Percentiles rank a stretch among this genome's conserved stretches.
Evolutionary conservation across 92 coral and sea anemone genomes (phyloP).

Genomic region (Bergia puertoricense): DNA sequence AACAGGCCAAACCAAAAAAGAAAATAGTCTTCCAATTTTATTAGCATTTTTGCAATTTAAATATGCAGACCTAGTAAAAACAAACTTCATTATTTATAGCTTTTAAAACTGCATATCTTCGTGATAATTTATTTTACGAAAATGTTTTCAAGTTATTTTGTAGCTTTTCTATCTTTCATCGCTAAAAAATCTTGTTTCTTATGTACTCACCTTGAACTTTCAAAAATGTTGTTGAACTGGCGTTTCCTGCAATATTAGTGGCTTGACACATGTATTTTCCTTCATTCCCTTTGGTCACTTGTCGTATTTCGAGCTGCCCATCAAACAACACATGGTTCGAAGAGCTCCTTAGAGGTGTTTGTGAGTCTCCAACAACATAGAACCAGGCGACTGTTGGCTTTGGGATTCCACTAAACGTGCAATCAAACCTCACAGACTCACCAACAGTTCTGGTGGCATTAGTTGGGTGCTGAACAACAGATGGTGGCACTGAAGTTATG

Average conservation of each 20-base stretch:
- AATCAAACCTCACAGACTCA: conserved; percentile 65
- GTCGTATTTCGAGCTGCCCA: conserved; percentile 57
- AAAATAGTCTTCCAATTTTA: no score
- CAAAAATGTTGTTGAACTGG: conserved; percentile 63
- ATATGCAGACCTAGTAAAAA: no score
- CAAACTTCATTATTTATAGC: no score
- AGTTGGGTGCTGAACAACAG: conserved; percentile 60
- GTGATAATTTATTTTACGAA: no score
- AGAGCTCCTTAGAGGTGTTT: conserved; percentile 47
- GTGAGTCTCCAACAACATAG: conserved; percentile 52
- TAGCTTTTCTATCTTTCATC: no score
- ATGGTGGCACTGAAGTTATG: conserved; percentile 65
- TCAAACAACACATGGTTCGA: conserved; percentile 57
- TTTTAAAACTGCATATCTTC: no score
- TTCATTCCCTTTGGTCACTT: conserved; percentile 66
- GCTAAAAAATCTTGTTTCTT: no score
- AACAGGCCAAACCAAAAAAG: no score
- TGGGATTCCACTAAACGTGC: conserved; percentile 83
- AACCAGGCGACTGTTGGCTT: conserved; percentile 76
- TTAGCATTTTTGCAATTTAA: no score
- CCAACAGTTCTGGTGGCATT: conserved; percentile 79
- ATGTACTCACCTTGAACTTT: conserved; percentile 72
- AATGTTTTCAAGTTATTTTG: no score
- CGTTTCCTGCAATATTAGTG: conserved; percentile 72
- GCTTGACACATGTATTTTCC: conserved; percentile 82